These are phyloP conservation scores for Tenthredo scrophulariae DNA, from an alignment of 2,888 invertebrate species.

Conservation along the genomic window DNA sequence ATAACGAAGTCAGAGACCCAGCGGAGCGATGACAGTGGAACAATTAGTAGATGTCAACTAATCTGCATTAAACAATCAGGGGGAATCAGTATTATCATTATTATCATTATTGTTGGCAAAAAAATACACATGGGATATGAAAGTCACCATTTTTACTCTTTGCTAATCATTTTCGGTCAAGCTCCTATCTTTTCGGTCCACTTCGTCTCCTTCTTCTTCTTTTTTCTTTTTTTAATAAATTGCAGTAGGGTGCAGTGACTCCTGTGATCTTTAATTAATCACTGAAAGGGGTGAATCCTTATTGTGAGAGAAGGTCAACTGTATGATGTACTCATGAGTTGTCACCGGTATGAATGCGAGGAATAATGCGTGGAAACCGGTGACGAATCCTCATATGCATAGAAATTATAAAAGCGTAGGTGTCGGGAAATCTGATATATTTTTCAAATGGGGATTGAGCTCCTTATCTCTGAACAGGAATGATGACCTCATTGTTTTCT, in stretches of 20 bases:
- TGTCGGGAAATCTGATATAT: slow-evolving; percentile 15
- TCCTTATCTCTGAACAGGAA: background rate
- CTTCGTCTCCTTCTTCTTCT: background rate
- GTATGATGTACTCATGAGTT: background rate
- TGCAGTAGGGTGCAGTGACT: background rate
- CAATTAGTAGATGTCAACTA: background rate
- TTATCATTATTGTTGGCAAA: background rate
- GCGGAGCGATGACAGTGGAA: background rate
- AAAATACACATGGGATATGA: background rate
- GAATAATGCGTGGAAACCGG: background rate
- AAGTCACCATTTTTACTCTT: background rate
- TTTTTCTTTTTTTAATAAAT: background rate
- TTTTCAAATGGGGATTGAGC: background rate
- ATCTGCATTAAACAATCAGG: background rate
- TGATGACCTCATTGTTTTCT: background rate
- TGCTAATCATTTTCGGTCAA: background rate
- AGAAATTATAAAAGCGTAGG: slow-evolving; percentile 19
- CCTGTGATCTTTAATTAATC: background rate
- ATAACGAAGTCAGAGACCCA: slow-evolving; percentile 8
- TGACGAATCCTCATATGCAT: slow-evolving; percentile 8
- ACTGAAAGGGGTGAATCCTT: background rate
- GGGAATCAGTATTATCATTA: background rate
- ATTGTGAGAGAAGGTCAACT: background rate
- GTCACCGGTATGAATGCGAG: no score
- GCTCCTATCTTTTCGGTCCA: background rate